Percentiles rank a stretch among this genome's conserved stretches.
These are phyloP conservation scores for Petroica traversi DNA, from an alignment of 2,113 vertebrate species.

Conservation along the genomic window DNA sequence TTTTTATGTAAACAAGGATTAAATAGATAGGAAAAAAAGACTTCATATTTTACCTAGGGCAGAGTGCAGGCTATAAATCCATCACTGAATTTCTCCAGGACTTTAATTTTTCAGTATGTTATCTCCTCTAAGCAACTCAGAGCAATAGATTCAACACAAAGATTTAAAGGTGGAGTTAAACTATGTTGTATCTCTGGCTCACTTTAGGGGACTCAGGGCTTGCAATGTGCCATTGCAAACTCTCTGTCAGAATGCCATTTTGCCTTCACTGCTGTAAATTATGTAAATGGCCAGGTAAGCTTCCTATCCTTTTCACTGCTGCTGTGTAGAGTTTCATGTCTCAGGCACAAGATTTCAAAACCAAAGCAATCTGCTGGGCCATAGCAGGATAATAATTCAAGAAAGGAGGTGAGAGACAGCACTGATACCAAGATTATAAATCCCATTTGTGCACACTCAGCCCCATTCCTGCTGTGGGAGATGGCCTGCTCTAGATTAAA, in stretches of 20 bases:
- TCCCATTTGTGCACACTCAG: rapidly evolving
- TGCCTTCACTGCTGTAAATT: neutral
- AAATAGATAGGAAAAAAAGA: neutral
- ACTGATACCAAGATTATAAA: neutral
- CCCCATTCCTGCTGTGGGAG: neutral
- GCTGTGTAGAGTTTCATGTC: neutral
- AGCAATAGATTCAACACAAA: neutral
- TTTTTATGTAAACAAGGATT: neutral
- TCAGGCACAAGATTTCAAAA: neutral
- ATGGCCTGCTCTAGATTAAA: neutral
- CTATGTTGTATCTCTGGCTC: neutral
- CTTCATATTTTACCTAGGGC: neutral
- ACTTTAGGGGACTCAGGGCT: neutral
- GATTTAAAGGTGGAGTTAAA: neutral
- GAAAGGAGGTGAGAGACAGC: neutral
- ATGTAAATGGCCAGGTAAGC: neutral
- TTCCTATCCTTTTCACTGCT: neutral
- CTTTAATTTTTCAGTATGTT: neutral
- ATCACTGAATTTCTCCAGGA: neutral
- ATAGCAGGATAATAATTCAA: neutral
- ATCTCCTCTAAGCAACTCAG: neutral
- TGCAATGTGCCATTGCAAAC: neutral
- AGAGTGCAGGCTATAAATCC: neutral
- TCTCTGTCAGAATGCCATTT: neutral
- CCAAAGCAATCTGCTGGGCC: neutral